Conservation (phyloP, 2,888 invertebrate genomes). For the Acanthosepion esculentum region DNA sequence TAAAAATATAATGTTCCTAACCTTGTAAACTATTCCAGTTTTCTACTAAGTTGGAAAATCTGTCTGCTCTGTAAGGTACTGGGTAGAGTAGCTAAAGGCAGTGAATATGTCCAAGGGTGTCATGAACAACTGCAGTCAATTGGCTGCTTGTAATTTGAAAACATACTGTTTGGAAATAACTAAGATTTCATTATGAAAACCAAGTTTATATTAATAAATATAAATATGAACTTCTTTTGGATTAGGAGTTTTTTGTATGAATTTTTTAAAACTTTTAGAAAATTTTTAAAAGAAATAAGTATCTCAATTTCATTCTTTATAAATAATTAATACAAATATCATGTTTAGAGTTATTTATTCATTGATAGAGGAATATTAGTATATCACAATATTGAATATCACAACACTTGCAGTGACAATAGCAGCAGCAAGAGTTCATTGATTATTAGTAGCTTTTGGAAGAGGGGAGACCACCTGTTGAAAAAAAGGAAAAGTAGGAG, state of each 20-base stretch:
- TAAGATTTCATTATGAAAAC: conserved; percentile 15
- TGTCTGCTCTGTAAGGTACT: conserved; percentile 33
- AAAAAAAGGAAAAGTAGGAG: conserved; percentile 53
- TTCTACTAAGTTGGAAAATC: conserved; percentile 23
- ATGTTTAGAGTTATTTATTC: background rate
- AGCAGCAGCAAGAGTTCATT: conserved; percentile 40
- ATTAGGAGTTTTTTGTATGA: background rate
- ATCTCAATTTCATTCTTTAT: background rate
- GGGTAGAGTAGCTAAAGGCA: conserved; percentile 33
- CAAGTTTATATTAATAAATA: background rate
- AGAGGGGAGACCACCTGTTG: conserved; percentile 67
- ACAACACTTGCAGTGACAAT: conserved; percentile 10
- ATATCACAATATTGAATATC: background rate
- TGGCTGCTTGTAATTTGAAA: conserved; percentile 7
- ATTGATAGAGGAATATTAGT: background rate
- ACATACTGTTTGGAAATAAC: background rate
- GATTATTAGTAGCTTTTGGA: conserved; percentile 70
- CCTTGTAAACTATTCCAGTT: conserved; percentile 33
- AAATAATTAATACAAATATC: background rate
- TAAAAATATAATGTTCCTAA: conserved; percentile 20
- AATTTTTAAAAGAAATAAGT: background rate
- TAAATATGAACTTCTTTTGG: background rate
- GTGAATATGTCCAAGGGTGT: conserved; percentile 2
- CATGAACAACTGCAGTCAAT: conserved; percentile 33
- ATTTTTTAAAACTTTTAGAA: background rate